A percentile compares a stretch with the other conserved stretches of the same genome.
phyloP scores from a whole-genome alignment of 1,140 invertebrate species.

The Paraescarpia echinospica region DNA sequence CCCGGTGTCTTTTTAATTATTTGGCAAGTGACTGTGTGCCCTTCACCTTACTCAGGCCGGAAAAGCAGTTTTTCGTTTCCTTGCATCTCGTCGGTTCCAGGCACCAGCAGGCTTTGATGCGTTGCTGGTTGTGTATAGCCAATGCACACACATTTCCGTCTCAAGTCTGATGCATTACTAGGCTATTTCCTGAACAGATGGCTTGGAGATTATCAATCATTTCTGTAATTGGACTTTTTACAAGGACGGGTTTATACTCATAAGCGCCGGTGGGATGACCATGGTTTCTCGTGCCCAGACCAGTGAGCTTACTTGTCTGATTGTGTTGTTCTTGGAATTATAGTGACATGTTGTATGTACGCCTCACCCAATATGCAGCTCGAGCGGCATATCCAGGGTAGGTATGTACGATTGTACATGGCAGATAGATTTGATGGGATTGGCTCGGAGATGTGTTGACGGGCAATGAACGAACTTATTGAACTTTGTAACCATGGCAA shows the following conservation, averaged over 20 bases:
- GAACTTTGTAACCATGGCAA: background rate
- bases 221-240: conserved; percentile 1
- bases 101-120: background rate
- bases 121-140: background rate
- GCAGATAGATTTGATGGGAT: background rate
- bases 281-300: background rate
- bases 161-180: background rate
- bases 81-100: background rate
- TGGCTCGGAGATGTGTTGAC: background rate
- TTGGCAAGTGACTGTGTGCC: background rate
- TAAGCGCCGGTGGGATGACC: background rate
- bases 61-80: background rate
- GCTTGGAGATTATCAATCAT: background rate
- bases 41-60: background rate
- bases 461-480: background rate
- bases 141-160: background rate
- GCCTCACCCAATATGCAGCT: background rate
- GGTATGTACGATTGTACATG: background rate
- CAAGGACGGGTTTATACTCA: background rate
- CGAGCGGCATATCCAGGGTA: background rate
- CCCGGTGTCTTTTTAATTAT: background rate
- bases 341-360: background rate
- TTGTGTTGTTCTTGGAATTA: background rate
- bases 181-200: background rate
- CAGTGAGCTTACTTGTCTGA: background rate